A percentile compares a stretch with the other conserved stretches of the same genome.
These are phyloP conservation scores for Eupithecia pulchellata DNA, from an alignment of 2,888 invertebrate genomes.

Conservation along the genomic window DNA sequence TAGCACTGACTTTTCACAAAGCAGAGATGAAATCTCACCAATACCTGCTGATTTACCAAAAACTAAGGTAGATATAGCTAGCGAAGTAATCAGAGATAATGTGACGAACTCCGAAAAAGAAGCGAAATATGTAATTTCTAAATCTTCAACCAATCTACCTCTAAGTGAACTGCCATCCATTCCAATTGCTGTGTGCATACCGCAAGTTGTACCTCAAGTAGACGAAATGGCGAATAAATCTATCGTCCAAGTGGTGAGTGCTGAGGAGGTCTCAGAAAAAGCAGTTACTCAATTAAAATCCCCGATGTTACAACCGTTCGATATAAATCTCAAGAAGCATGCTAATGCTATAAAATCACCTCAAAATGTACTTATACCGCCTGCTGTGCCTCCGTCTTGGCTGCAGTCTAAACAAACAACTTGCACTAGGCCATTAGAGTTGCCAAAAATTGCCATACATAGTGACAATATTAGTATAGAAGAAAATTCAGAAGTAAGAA, in stretches of 20 bases:
- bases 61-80: conserved; percentile 45
- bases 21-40: conserved; percentile 68
- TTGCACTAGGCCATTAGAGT: conserved; percentile 55
- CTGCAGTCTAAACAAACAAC: conserved; percentile 57
- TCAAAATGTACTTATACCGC: conserved; percentile 67
- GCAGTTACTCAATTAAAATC: conserved; percentile 22
- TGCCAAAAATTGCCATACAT: conserved; percentile 71
- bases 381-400: conserved; percentile 78
- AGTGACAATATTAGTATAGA: conserved; percentile 57
- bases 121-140: conserved; percentile 43
- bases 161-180: conserved; percentile 71
- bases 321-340: conserved; percentile 44
- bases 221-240: conserved; percentile 50
- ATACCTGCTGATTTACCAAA: conserved; percentile 36
- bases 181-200: conserved; percentile 64
- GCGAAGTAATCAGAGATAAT: conserved; percentile 35
- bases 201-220: conserved; percentile 55
- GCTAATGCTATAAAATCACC: conserved; percentile 48
- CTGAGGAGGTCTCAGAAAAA: conserved; percentile 39
- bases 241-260: conserved; percentile 45
- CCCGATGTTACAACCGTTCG: conserved; percentile 43
- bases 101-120: conserved; percentile 39
- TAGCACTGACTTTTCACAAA: conserved; percentile 79
- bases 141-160: conserved; percentile 60
- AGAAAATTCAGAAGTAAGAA: conserved; percentile 51